Conservation (phyloP, 2,888 invertebrate genomes). For the Exephanes ischioxanthus region DNA sequence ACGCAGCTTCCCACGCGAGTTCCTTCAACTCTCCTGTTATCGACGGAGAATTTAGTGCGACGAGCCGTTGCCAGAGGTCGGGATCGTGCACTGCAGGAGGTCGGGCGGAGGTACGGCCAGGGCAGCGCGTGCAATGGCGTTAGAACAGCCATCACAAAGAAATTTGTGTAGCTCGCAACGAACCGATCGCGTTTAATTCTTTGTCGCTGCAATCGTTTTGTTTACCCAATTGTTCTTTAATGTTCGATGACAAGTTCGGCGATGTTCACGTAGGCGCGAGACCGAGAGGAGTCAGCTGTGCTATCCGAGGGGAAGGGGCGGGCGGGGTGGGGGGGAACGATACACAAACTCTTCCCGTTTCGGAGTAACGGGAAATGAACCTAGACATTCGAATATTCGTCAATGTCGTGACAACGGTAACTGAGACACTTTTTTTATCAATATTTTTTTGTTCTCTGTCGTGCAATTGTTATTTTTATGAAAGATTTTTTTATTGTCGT, state of each 20-base stretch:
- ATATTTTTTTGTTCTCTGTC: not conserved
- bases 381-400: slow-evolving; percentile 16
- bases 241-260: not conserved
- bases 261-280: not conserved
- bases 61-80: slow-evolving; percentile 42
- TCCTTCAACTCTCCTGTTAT: slow-evolving; percentile 9
- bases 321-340: not conserved
- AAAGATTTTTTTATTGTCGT: not conserved
- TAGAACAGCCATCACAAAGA: not conserved
- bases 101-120: not conserved
- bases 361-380: slow-evolving; percentile 1
- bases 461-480: not conserved
- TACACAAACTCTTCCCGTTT: no score
- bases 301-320: not conserved
- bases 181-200: not conserved
- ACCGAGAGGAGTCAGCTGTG: not conserved
- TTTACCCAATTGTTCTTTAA: not conserved
- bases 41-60: slow-evolving; percentile 53
- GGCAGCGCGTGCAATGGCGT: not conserved
- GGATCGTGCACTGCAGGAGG: not conserved
- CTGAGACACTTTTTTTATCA: slow-evolving; percentile 60
- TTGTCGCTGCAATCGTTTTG: not conserved
- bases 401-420: slow-evolving; percentile 50
- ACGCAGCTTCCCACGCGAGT: not conserved
- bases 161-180: not conserved